Evolutionary conservation across 2,888 invertebrate species (phyloP).

Genomic region (Pyrocoelia pectoralis): DNA sequence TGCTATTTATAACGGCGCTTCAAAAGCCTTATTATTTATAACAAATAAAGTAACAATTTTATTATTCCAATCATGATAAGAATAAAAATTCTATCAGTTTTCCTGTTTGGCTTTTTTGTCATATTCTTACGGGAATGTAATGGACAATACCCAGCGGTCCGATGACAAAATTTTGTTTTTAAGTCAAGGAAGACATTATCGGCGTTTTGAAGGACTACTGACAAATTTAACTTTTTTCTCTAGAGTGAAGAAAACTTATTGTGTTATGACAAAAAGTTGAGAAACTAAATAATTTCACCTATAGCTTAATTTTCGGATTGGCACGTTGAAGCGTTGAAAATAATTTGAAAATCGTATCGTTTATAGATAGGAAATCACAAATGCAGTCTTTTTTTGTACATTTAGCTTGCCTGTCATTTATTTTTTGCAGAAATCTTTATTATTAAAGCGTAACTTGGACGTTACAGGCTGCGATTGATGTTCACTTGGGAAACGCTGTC

Average conservation of each 20-base stretch:
- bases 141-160: not conserved
- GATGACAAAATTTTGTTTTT: not conserved
- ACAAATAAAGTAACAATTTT: too few relatives aligned
- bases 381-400: not conserved
- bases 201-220: not conserved
- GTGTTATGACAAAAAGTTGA: not conserved
- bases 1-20: too few relatives aligned
- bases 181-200: not conserved
- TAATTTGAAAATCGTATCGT: too few relatives aligned
- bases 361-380: not conserved
- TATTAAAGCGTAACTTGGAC: constrained; percentile 1
- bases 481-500: constrained; percentile 12
- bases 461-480: constrained; percentile 11
- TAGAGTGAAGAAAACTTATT: not conserved
- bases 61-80: too few relatives aligned
- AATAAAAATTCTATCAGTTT: too few relatives aligned
- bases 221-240: not conserved
- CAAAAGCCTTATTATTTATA: too few relatives aligned
- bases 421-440: constrained; percentile 5
- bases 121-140: not conserved
- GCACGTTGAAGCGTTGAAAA: too few relatives aligned
- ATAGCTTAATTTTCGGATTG: too few relatives aligned
- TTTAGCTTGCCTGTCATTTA: constrained; percentile 3
- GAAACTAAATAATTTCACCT: too few relatives aligned
- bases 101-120: too few relatives aligned